Conservation (phyloP, 2,888 invertebrate species). For the Adelognathus sp. region DNA sequence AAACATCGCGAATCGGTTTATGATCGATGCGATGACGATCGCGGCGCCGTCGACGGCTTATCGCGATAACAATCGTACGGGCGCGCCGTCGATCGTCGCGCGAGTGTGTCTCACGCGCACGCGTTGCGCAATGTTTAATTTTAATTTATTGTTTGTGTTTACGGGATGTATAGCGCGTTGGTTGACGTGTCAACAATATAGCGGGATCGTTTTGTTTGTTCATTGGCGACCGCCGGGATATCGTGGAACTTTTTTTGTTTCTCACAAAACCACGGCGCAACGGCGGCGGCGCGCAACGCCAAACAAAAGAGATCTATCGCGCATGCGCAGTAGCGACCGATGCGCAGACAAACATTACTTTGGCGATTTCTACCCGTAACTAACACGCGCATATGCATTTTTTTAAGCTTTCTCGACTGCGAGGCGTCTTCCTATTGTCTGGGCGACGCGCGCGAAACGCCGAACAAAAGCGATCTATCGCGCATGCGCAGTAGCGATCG, state of each 20-base stretch:
- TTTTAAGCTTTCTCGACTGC: neutral
- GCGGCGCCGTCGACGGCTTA: slow-evolving; percentile 49
- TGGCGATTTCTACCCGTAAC: neutral
- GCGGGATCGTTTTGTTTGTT: slow-evolving; percentile 39
- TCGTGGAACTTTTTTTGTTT: slow-evolving; percentile 44
- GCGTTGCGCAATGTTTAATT: slow-evolving; percentile 66
- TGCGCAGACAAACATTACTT: slow-evolving; percentile 46
- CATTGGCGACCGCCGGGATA: slow-evolving; percentile 38
- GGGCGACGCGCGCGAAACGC: slow-evolving; percentile 12
- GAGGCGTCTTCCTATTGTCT: slow-evolving; percentile 35
- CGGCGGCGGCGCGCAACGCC: slow-evolving; percentile 20
- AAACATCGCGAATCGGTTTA: slow-evolving; percentile 28
- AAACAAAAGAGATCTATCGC: slow-evolving; percentile 41
- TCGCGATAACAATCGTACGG: slow-evolving; percentile 58
- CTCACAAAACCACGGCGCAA: too few relatives aligned
- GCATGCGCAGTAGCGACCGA: neutral
- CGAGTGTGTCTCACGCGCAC: too few relatives aligned
- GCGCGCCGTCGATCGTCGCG: slow-evolving; percentile 2
- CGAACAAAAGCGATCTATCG: slow-evolving; percentile 41
- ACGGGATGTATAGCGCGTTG: slow-evolving; percentile 62
- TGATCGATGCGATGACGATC: slow-evolving; percentile 47
- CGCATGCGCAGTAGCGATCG: neutral
- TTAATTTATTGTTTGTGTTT: slow-evolving; percentile 73
- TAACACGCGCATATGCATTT: neutral
- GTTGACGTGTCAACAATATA: slow-evolving; percentile 60